Conservation (phyloP, 92 coral and sea anemone species). For the Nematostella vectensis region DNA sequence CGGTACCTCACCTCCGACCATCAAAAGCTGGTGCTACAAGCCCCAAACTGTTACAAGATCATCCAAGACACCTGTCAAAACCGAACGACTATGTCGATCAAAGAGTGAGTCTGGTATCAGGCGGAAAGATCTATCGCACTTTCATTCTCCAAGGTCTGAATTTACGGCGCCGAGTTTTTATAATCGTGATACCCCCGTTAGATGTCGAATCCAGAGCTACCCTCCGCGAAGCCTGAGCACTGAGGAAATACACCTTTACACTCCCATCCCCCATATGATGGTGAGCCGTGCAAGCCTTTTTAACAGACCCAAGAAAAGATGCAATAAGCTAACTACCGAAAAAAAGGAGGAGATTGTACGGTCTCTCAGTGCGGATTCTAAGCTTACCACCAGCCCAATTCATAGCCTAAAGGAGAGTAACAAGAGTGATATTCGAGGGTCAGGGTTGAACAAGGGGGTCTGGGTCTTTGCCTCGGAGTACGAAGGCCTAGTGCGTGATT, state of each 20-base stretch:
- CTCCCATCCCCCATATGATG: slow-evolving; percentile 1
- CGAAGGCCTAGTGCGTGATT: background rate
- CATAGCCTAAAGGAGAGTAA: background rate
- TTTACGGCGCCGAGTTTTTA: slow-evolving; percentile 24
- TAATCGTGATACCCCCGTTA: slow-evolving; percentile 7
- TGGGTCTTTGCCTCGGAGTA: background rate
- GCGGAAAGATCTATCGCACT: background rate
- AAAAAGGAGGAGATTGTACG: background rate
- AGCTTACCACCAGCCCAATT: background rate
- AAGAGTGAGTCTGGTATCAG: slow-evolving; percentile 6
- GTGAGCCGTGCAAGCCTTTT: slow-evolving; percentile 15
- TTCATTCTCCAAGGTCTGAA: slow-evolving; percentile 19
- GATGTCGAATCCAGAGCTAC: slow-evolving; percentile 19
- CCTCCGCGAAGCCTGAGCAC: background rate
- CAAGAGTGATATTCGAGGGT: background rate
- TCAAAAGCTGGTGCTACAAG: slow-evolving; percentile 38
- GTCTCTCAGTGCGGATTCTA: slow-evolving; percentile 4
- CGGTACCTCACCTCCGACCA: slow-evolving; percentile 42
- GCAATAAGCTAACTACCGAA: too few relatives aligned
- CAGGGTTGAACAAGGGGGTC: background rate
- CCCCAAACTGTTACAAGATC: background rate
- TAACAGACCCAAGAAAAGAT: slow-evolving; percentile 20
- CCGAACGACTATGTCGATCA: slow-evolving; percentile 3
- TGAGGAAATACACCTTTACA: background rate
- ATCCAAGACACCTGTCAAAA: background rate